Evolutionary conservation across 2,113 vertebrate species (phyloP), one percentile per base, ranked within the genome.

Genomic region (Trematocara zebra): DNA sequence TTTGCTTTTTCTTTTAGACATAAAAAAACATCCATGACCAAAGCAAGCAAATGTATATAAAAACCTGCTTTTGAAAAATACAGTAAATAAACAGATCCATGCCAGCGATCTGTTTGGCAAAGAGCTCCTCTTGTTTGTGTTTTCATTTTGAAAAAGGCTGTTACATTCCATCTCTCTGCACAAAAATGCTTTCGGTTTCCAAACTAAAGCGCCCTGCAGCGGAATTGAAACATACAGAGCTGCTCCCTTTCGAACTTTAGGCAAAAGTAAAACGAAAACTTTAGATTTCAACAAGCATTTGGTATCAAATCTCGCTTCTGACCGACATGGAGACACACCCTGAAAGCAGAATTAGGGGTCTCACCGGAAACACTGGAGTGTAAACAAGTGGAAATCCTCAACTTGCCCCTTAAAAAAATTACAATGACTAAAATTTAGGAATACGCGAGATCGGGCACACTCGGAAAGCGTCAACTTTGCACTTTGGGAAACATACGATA

Each of bases 321-420:
- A 23, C 10, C 42, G n/a, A 26, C 40, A 23, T 56, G 35, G 81
- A 53, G 84, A 89, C 86, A 87, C 83, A 79, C 84, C 86, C 80
- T 88, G 52, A 40, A 23, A 44, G 35, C 78, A 74, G 18, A 31
- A 84, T 52, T 1, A 42, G 44, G 28, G 20, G 14, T 78, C 11
- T n/a, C 9, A 1, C 14, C 8, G 12, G 69, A 7, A 5, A 74
- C 2, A 18, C 17, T 81, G 80, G 1, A 37, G 53, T 17, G 35
- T 15, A 9, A 79, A 67, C 37, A 81, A 35, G 78, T 37, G 40
- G 11, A 20, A 54, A 80, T 17, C 20, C 47, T 49, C 17, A 51
- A 33, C 44, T 49, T 18, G 44, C 44, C 15, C 26, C 7, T 51
- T 33, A 51, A 31, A 49, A 10, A 31, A 31, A 37, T 33, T 8